Evolutionary conservation across 1,140 invertebrate species (phyloP).

Genomic region (Neodiprion lecontei): DNA sequence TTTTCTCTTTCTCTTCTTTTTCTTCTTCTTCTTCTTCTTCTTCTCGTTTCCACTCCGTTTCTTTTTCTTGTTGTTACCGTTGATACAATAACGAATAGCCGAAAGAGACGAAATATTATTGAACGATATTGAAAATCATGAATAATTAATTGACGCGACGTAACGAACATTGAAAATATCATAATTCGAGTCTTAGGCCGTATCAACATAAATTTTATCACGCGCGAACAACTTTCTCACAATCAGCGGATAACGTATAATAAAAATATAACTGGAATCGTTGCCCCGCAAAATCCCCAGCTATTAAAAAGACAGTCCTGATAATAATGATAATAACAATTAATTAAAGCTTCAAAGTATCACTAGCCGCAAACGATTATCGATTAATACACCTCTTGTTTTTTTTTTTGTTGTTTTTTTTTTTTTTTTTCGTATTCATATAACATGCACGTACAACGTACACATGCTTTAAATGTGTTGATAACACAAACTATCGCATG

Average conservation of each 20-base stretch:
- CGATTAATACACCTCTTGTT: background rate
- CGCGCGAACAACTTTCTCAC: background rate
- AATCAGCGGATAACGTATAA: background rate
- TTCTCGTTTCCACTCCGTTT: no score
- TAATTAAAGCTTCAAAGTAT: conserved; percentile 15
- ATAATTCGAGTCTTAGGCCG: background rate
- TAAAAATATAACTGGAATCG: background rate
- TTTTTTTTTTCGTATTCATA: background rate
- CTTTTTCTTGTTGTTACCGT: background rate
- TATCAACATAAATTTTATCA: background rate
- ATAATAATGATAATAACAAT: background rate
- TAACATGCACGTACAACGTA: background rate
- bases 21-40: no score
- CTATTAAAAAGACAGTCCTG: background rate
- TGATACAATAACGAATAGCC: background rate
- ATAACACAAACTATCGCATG: background rate
- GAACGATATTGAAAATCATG: background rate
- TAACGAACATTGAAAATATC: background rate
- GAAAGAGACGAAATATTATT: background rate
- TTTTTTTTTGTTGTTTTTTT: background rate
- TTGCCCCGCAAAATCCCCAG: background rate
- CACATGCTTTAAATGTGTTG: background rate
- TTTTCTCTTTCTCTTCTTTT: background rate
- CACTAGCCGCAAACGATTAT: conserved; percentile 13
- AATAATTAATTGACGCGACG: background rate